phyloP scores from a whole-genome alignment of 2,888 invertebrate genomes.

The Sesamia inferens region DNA sequence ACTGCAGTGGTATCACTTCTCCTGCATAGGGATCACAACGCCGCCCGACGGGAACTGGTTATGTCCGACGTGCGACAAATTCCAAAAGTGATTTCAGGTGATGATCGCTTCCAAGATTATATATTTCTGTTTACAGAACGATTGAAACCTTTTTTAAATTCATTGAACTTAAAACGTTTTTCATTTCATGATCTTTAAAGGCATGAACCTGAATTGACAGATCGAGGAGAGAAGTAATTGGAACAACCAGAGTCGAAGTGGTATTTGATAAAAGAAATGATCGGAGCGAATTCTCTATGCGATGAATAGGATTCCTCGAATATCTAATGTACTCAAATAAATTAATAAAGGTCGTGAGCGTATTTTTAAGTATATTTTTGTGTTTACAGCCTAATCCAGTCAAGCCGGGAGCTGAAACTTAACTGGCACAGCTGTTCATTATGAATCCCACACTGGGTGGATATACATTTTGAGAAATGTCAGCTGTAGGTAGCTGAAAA shows the following conservation, averaged over 20 bases:
- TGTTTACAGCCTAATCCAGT: conserved; percentile 41
- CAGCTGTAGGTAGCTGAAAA: conserved; percentile 5
- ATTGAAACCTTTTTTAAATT: conserved; percentile 6
- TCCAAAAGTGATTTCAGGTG: conserved; percentile 55
- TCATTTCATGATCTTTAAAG: conserved; percentile 27
- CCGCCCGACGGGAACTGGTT: conserved; percentile 80
- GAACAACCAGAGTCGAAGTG: conserved; percentile 43
- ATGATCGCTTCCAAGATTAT: conserved; percentile 20
- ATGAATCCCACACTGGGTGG: background rate
- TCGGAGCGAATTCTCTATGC: too few species aligned
- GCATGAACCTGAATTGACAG: conserved; percentile 29
- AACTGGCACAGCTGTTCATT: background rate
- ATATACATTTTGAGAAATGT: background rate
- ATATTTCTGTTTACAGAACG: background rate
- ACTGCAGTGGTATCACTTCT: conserved; percentile 80
- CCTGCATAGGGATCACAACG: conserved; percentile 75
- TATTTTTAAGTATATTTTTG: conserved; percentile 25
- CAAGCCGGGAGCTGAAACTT: conserved; percentile 29
- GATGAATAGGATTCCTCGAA: conserved; percentile 15
- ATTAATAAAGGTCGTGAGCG: conserved; percentile 15
- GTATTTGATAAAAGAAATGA: conserved; percentile 44
- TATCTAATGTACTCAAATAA: conserved; percentile 23
- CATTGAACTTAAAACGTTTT: conserved; percentile 17
- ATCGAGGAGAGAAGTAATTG: conserved; percentile 43
- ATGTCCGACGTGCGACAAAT: conserved; percentile 73